phyloP scores from a whole-genome alignment of 2,888 invertebrate genomes.

The Melolontha melolontha region DNA sequence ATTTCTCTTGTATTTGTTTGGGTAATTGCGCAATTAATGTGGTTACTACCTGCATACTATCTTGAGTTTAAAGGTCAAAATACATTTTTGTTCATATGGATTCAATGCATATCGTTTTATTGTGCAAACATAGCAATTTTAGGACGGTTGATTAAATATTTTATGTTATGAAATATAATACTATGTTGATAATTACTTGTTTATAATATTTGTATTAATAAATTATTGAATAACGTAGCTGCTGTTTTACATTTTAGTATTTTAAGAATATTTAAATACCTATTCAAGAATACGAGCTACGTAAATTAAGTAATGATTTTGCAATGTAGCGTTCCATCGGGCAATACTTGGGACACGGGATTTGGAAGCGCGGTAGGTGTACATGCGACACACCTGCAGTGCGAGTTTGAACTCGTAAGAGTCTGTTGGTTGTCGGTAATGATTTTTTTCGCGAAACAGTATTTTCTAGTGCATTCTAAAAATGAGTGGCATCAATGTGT shows the following conservation, averaged over 20 bases:
- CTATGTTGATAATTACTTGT: background rate
- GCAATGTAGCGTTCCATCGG: too few relatives aligned
- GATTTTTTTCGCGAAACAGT: too few relatives aligned
- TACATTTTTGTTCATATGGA: constrained; percentile 87
- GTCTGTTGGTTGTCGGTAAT: too few relatives aligned
- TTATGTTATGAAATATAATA: constrained; percentile 51
- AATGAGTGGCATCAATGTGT: too few relatives aligned
- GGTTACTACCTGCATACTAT: constrained; percentile 92
- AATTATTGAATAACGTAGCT: constrained; percentile 1
- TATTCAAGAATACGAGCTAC: too few relatives aligned
- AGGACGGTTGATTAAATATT: constrained; percentile 61
- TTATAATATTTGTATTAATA: constrained; percentile 9
- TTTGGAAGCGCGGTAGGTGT: too few relatives aligned
- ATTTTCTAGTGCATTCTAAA: too few relatives aligned
- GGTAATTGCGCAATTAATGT: constrained; percentile 81
- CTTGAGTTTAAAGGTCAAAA: constrained; percentile 90
- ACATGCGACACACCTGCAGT: too few relatives aligned
- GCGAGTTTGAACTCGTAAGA: too few relatives aligned
- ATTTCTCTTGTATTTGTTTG: constrained; percentile 71
- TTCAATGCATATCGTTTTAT: constrained; percentile 87
- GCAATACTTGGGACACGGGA: too few relatives aligned
- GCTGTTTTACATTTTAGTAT: background rate
- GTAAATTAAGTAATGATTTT: too few relatives aligned
- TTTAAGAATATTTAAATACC: too few relatives aligned
- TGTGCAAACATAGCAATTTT: constrained; percentile 77